Evolutionary conservation across 2,888 invertebrate species (phyloP), one percentile per base, ranked within the genome.

Genomic region (Athalia cordata): DNA sequence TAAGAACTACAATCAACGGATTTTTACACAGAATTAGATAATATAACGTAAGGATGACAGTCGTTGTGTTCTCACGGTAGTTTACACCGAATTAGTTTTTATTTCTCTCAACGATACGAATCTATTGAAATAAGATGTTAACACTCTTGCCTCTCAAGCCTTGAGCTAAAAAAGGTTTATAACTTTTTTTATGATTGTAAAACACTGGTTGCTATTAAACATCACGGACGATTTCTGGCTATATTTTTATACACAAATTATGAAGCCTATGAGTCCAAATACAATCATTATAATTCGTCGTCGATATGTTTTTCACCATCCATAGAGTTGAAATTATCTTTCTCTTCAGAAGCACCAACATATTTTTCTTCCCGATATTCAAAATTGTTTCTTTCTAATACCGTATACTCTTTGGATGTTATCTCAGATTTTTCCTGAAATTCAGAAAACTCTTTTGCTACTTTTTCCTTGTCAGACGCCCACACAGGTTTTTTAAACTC

Each of bases 271-370:
- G 29, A 80, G 80, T 57, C 72, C 70, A 77, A 79, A 61, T 80
- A 80, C 79, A 67, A 79, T 82, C 80, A 82, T 87, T 87, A 87
- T 81, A 87, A 85, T 80, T 87, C 87, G 79, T 87, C 86, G 64
- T 83, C 83, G 83, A 83, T 82, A 83, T 85, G 87, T 84, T 83
- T 84, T 50, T 72, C 79, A n/a, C 76, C 65, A 77, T 81, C 80
- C 68, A 79, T 81, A 77, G 78, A 78, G 77, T 81, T 77, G 55
- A 43, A 64, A 62, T 81, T 77, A 5, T 79, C 79, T 76, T 70
- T 79, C 67, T 79, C 75, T 64, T 72, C 49, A 75, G 82, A 79
- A 8, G 29, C 80, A 47, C 62, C 55, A 74, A 74, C 5, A 61
- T 81, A 70, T 61, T 29, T 65, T 13, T 79, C 57, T 3, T 13